These are phyloP conservation scores for Thryonomys swinderianus DNA, from an alignment of 2,113 vertebrate genomes.

Conservation along the genomic window DNA sequence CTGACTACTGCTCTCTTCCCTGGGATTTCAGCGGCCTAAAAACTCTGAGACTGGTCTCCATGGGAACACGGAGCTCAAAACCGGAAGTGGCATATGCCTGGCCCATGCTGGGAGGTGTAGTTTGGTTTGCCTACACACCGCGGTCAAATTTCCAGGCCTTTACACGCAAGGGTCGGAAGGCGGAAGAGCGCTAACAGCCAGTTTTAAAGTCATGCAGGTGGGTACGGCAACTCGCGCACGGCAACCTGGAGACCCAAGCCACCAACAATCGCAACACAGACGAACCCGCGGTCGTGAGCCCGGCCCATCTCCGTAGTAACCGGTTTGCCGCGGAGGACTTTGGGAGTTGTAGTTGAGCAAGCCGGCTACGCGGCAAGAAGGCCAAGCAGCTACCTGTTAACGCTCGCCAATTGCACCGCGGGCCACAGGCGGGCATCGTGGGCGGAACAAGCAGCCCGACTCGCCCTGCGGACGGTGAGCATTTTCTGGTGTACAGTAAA, in stretches of 20 bases:
- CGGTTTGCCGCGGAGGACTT: background rate
- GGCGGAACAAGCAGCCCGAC: rapidly evolving
- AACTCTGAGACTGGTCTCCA: background rate
- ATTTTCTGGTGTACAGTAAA: background rate
- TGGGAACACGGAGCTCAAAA: background rate
- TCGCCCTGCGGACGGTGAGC: background rate
- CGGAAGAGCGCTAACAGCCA: rapidly evolving
- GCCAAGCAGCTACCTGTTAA: background rate
- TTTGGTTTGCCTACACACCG: background rate
- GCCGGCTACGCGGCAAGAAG: rapidly evolving
- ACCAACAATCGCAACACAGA: rapidly evolving
- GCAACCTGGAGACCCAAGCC: background rate
- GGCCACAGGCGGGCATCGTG: rapidly evolving
- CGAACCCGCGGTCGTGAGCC: background rate
- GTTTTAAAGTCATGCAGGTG: background rate
- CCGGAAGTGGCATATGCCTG: background rate
- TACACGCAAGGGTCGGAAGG: background rate
- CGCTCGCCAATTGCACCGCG: rapidly evolving
- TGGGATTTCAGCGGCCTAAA: background rate
- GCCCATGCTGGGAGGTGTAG: slow-evolving; percentile 63
- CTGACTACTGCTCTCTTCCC: background rate
- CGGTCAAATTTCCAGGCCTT: rapidly evolving
- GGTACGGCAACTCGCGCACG: rapidly evolving
- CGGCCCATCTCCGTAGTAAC: background rate
- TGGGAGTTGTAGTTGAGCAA: slow-evolving; percentile 56